These are phyloP conservation scores for Celastrina argiolus DNA, from an alignment of 2,888 invertebrate genomes.

Conservation along the genomic window DNA sequence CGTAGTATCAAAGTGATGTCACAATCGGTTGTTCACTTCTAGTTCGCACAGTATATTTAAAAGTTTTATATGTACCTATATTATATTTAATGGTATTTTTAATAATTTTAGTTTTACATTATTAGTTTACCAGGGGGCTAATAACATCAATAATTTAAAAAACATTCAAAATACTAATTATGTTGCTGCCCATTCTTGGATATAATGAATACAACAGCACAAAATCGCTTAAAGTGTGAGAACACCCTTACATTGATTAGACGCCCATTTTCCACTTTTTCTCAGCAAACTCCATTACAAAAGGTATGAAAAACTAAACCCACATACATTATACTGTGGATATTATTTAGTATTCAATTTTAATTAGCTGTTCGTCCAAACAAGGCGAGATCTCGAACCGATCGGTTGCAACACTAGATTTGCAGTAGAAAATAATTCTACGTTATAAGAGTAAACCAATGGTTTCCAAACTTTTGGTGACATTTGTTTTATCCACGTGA, in stretches of 20 bases:
- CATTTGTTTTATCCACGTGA: background rate
- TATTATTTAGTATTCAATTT: conserved; percentile 38
- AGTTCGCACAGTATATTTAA: too few species aligned
- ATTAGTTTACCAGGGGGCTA: too few species aligned
- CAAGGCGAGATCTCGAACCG: conserved; percentile 35
- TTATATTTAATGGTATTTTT: too few species aligned
- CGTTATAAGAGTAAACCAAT: background rate
- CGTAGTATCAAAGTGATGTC: too few species aligned
- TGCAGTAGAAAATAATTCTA: conserved; percentile 10
- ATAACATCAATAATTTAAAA: too few species aligned
- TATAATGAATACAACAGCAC: background rate
- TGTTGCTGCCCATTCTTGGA: too few species aligned
- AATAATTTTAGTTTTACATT: too few species aligned
- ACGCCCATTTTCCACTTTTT: conserved; percentile 31
- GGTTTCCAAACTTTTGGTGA: background rate
- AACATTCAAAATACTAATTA: too few species aligned
- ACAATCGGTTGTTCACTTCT: too few species aligned
- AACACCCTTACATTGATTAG: conserved; percentile 31
- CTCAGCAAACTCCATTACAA: conserved; percentile 27
- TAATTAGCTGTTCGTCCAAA: conserved; percentile 37
- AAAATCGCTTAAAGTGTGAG: conserved; percentile 12
- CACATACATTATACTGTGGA: conserved; percentile 28
- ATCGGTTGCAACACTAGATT: conserved; percentile 32
- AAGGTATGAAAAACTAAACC: conserved; percentile 31
- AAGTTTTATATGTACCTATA: too few species aligned